Evolutionary conservation across 2,113 vertebrate species (phyloP), one percentile per base, ranked within the genome.

Genomic region (Carassius carassius): DNA sequence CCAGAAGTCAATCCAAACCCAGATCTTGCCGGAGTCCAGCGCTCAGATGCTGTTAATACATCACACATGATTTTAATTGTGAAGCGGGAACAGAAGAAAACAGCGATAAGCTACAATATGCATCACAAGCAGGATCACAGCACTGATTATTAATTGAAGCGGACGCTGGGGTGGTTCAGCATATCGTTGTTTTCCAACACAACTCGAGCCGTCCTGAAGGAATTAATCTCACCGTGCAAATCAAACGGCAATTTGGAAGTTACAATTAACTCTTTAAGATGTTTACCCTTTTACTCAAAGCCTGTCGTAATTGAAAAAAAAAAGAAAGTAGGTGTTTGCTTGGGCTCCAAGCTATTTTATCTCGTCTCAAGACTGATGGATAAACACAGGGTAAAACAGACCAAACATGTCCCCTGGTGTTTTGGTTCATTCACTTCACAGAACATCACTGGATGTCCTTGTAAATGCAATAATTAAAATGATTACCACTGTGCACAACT

Each of bases 1-100:
- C 19, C 82, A 29, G 23, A 25, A 54, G 58, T 84, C 75, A 87
- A 80, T 86, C 82, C 82, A 72, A 69, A 86, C 87, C 81, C 92
- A 92, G 91, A 89, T 91, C 89, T 92, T 90, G 90, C 90, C 87
- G 85, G 84, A 92, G 89, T 90, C 91, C 89, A 92, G 89, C 86
- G 91, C 85, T 86, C 90, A 83, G 63, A 80, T 60, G 56, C 19
- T 25, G 32, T 81, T 81, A 86, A 89, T 7, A 93, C 91, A 93
- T 94, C 92, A 92, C 93, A 93, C 82, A 35, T 88, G 85, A 56
- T 90, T 90, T 80, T 92, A 91, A 92, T 92, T 91, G 91, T 87
- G 83, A 77, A 70, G 41, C 81, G 72, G 77, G 81, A 74, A 67
- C 78, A 76, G 86, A 89, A 21, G 72, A 62, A 25, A 84, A 12